phyloP scores from a whole-genome alignment of 2,113 vertebrate genomes.

The Uropsilus gracilis region DNA sequence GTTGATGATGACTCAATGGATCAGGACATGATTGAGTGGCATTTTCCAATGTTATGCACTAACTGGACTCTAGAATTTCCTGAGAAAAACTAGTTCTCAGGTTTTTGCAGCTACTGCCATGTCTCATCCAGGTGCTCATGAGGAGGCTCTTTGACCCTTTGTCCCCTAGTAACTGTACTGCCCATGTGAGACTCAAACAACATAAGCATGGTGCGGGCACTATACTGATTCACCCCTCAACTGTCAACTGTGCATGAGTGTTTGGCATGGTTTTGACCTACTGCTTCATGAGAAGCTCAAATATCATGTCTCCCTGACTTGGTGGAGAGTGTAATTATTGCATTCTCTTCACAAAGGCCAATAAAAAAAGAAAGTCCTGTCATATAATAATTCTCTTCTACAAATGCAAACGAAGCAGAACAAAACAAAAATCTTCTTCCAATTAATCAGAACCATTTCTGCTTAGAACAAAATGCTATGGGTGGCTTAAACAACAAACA shows the following conservation, averaged over 20 bases:
- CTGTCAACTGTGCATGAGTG: neutral
- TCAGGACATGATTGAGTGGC: neutral
- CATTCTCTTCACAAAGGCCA: neutral
- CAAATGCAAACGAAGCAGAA: conserved; percentile 1
- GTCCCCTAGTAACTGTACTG: neutral
- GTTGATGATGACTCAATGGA: neutral
- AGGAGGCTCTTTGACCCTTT: neutral
- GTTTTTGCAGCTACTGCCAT: neutral
- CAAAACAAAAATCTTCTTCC: too few relatives aligned
- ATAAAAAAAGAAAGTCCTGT: neutral
- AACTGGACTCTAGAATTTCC: neutral
- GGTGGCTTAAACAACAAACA: neutral
- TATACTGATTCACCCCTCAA: neutral
- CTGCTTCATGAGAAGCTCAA: neutral
- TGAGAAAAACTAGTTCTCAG: neutral
- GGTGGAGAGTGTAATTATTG: neutral
- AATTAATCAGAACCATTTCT: too few relatives aligned
- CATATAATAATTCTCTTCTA: neutral
- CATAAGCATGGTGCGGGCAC: neutral
- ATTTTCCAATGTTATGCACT: neutral
- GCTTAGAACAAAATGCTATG: neutral
- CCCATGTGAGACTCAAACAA: neutral
- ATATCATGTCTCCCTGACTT: neutral
- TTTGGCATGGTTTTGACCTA: neutral
- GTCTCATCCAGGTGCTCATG: neutral